Evolutionary conservation across 2,888 invertebrate species (phyloP), one percentile per base, ranked within the genome.

Genomic region (Drosophila affinis): DNA sequence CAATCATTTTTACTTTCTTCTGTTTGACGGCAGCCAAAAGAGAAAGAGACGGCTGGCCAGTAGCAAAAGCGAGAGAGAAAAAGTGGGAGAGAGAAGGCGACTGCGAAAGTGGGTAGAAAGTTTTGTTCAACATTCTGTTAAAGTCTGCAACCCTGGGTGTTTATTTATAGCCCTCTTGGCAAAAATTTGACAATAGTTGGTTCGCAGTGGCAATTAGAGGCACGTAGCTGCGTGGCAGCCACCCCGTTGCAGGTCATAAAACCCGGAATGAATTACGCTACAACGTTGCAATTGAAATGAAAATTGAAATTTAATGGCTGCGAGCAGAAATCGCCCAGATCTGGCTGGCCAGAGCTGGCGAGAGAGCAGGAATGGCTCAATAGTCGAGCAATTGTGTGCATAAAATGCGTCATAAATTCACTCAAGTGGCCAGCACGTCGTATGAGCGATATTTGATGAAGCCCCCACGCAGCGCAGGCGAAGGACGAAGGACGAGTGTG

Each of bases 391-490:
- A 65, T 57, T 71, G 75, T 44, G 34, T 51, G 46, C 77, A 48
- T 57, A 49, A 75, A 74, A 60, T 71, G 76, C 62, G 72, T 71
- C 77, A 75, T 80, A 77, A 80, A 72, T 77, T 71, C 55, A 54
- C 61, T 72, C 52, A 72, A 81, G 70, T 79, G 59, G 49, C 51
- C 52, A 32, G 32, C 79, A 61, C 62, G 79, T 70, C 87, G 81
- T 72, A 81, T 87, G 79, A 81, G 76, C 72, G 79, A 81, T 84
- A 70, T 67, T 84, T 79, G 74, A 87, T 78, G 81, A 79, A 83
- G 79, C 72, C 57, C 49, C 73, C 34, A 44, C 39, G 53, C 39
- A 29, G 29, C 7, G 21, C 21, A 21, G 29, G 29, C 29, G 24
- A 45, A 46, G 55, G 68, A 65, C 61, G 62, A 39, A 34, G 51